These are phyloP conservation scores for Dinothrombium tinctorium DNA, from an alignment of 1,140 invertebrate species.

Conservation along the genomic window DNA sequence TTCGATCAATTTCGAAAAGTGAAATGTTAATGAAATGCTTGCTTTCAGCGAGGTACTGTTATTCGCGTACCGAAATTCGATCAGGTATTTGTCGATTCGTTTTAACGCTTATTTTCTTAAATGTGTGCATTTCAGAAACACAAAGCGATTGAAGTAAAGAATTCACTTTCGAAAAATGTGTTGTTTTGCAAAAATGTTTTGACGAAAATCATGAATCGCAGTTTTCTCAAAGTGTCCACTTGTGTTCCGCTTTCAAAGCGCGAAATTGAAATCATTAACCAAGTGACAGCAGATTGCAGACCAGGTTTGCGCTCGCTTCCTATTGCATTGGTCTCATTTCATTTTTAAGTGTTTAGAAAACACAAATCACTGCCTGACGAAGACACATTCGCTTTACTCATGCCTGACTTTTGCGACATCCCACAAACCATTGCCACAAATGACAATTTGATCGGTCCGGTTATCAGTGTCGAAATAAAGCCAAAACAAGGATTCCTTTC, in stretches of 20 bases:
- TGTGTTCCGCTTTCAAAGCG: too few relatives aligned
- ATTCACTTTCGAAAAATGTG: too few relatives aligned
- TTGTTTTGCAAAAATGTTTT: too few relatives aligned
- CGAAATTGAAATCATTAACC: too few relatives aligned
- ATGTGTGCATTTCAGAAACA: too few relatives aligned
- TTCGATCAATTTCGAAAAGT: neutral
- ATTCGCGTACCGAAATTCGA: neutral
- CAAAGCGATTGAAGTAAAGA: too few relatives aligned
- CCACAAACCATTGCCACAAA: neutral
- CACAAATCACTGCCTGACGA: slow-evolving; percentile 7
- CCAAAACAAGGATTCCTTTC: slow-evolving; percentile 17
- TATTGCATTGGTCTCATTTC: neutral
- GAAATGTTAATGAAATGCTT: neutral
- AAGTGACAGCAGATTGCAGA: too few relatives aligned
- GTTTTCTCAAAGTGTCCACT: too few relatives aligned
- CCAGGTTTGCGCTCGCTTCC: too few relatives aligned
- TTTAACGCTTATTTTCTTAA: neutral
- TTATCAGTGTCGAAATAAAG: slow-evolving; percentile 8
- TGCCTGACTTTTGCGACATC: slow-evolving; percentile 10
- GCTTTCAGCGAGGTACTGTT: neutral
- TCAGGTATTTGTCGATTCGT: neutral
- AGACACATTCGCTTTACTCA: slow-evolving; percentile 8
- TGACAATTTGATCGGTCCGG: neutral
- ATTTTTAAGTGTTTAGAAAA: slow-evolving; percentile 3
- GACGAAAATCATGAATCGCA: too few relatives aligned